Evolutionary conservation across 2,113 vertebrate species (phyloP).

Genomic region (Sapayoa aenigma): DNA sequence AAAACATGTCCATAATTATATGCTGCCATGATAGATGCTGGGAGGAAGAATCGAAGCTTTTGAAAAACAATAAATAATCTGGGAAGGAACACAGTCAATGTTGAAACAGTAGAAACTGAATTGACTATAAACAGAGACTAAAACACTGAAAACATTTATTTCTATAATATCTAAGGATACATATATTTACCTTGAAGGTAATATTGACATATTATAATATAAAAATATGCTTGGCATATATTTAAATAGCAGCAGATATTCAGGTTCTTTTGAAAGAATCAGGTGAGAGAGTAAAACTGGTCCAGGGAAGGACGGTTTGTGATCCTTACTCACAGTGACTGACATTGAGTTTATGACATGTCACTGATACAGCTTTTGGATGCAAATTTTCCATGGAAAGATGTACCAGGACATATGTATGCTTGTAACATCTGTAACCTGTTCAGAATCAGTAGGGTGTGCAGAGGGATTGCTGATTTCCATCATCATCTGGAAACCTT

Average conservation of each 20-base stretch:
- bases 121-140: background rate
- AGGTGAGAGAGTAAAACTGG: background rate
- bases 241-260: background rate
- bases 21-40: background rate
- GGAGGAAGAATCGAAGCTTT: background rate
- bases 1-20: background rate
- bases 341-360: fast-evolving
- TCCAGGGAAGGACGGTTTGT: background rate
- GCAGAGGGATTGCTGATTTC: background rate
- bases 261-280: background rate
- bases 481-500: background rate
- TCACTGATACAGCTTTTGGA: background rate
- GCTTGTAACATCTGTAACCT: background rate
- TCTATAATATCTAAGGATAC: background rate
- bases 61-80: background rate
- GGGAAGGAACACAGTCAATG: background rate
- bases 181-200: background rate
- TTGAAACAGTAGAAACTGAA: background rate
- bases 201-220: too few species aligned
- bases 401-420: fast-evolving
- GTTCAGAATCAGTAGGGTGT: background rate
- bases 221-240: background rate
- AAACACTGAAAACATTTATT: background rate
- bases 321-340: background rate
- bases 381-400: background rate